Conservation (phyloP, 2,113 vertebrate species). For the Solea solea region DNA sequence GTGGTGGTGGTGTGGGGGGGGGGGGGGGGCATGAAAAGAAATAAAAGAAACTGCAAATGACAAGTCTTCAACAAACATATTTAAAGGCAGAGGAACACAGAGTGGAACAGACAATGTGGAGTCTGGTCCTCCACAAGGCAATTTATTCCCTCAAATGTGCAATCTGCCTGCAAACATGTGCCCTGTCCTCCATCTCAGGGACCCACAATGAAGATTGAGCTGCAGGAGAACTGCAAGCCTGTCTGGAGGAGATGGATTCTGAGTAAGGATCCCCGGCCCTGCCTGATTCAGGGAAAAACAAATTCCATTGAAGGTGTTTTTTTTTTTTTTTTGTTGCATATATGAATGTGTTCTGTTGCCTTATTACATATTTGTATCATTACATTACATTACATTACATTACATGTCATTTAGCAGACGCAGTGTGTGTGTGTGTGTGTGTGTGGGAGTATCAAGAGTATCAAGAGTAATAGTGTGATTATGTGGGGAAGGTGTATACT, state of each 20-base stretch:
- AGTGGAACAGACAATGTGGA: constrained; percentile 69
- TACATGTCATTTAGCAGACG: too few relatives aligned
- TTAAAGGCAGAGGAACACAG: constrained; percentile 65
- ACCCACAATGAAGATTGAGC: constrained; percentile 61
- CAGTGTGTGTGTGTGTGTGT: too few relatives aligned
- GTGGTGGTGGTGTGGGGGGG: constrained; percentile 22
- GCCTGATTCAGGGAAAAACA: constrained; percentile 4
- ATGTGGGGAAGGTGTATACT: too few relatives aligned
- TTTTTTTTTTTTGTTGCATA: neutral
- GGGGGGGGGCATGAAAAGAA: constrained; percentile 55
- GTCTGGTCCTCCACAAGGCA: constrained; percentile 66
- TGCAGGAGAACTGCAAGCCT: constrained; percentile 60
- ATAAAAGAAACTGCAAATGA: constrained; percentile 71
- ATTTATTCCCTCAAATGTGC: constrained; percentile 74
- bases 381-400: too few relatives aligned
- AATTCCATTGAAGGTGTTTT: constrained; percentile 16
- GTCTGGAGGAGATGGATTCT: constrained; percentile 64
- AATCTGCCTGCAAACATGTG: constrained; percentile 76
- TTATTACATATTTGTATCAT: neutral
- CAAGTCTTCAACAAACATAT: constrained; percentile 74
- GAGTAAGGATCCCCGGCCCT: constrained; percentile 51
- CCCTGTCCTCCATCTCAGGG: constrained; percentile 69
- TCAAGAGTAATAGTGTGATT: too few relatives aligned
- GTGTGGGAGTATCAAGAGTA: too few relatives aligned
- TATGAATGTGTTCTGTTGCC: neutral